These are phyloP conservation scores for Sebastes elongatus DNA, from an alignment of 2,797 vertebrate genomes.

Conservation along the genomic window DNA sequence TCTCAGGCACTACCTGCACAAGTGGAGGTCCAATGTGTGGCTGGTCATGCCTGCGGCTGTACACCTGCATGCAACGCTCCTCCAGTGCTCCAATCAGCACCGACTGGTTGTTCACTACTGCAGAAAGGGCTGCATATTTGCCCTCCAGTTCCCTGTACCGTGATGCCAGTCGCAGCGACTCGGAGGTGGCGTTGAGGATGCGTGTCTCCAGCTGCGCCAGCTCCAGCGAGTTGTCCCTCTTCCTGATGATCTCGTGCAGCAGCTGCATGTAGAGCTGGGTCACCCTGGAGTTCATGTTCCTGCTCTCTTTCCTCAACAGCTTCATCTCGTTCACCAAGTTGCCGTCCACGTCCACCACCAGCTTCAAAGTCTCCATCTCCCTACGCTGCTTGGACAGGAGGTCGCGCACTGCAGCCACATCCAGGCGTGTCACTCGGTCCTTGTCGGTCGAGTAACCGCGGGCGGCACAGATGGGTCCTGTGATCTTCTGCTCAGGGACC, in stretches of 20 bases:
- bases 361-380: slow-evolving; percentile 92
- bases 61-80: slow-evolving; percentile 90
- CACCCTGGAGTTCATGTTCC: slow-evolving; percentile 98
- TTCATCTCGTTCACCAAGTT: slow-evolving; percentile 98
- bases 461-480: slow-evolving; percentile 93
- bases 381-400: slow-evolving; percentile 91
- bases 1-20: slow-evolving; percentile 94
- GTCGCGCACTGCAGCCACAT: slow-evolving; percentile 91
- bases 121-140: slow-evolving; percentile 88
- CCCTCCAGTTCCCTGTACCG: slow-evolving; percentile 91
- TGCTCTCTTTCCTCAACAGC: slow-evolving; percentile 94
- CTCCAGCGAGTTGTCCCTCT: slow-evolving; percentile 96
- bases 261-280: slow-evolving; percentile 99
- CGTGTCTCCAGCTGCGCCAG: slow-evolving; percentile 95
- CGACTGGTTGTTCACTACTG: slow-evolving; percentile 95
- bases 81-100: slow-evolving; percentile 89
- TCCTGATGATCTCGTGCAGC: slow-evolving; percentile 96
- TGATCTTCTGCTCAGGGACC: slow-evolving; percentile 97
- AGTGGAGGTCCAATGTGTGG: slow-evolving; percentile 87
- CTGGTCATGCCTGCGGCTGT: slow-evolving; percentile 79
- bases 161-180: slow-evolving; percentile 90
- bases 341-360: slow-evolving; percentile 96
- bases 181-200: slow-evolving; percentile 92
- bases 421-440: slow-evolving; percentile 91
- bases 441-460: slow-evolving; percentile 85